A percentile compares a stretch with the other conserved stretches of the same genome.
Conservation (phyloP, 2,113 vertebrate genomes). For the Elephantulus edwardii region DNA sequence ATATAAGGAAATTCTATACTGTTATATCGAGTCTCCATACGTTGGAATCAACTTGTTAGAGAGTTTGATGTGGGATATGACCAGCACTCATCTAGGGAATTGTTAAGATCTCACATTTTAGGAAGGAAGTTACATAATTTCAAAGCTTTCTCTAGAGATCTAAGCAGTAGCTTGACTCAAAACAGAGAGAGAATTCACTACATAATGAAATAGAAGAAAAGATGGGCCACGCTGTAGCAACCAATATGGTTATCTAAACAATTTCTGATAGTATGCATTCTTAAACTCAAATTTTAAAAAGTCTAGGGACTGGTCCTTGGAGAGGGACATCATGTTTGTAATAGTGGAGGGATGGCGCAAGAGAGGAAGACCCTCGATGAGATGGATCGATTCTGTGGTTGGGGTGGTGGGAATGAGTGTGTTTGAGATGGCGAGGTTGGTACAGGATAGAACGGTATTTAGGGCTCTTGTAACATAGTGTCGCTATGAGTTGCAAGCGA, state of each 20-base stretch:
- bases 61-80: not conserved
- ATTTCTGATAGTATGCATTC: not conserved
- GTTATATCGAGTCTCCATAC: not conserved
- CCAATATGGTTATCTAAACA: not conserved
- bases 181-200: not conserved
- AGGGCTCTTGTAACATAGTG: no score
- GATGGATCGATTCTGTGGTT: no score
- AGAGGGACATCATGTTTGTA: no score
- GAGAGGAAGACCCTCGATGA: no score
- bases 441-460: no score
- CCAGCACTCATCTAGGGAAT: not conserved
- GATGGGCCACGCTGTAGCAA: not conserved
- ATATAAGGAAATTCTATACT: not conserved
- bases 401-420: no score
- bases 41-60: not conserved
- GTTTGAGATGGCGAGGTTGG: no score
- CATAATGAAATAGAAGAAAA: not conserved
- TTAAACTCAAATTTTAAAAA: not conserved
- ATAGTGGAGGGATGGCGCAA: no score
- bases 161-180: not conserved
- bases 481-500: no score
- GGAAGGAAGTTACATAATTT: conserved; percentile 3
- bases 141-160: not conserved
- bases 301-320: no score
- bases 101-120: conserved; percentile 24